Conservation (phyloP, 2,888 invertebrate genomes). For the Drosophila colorata region DNA sequence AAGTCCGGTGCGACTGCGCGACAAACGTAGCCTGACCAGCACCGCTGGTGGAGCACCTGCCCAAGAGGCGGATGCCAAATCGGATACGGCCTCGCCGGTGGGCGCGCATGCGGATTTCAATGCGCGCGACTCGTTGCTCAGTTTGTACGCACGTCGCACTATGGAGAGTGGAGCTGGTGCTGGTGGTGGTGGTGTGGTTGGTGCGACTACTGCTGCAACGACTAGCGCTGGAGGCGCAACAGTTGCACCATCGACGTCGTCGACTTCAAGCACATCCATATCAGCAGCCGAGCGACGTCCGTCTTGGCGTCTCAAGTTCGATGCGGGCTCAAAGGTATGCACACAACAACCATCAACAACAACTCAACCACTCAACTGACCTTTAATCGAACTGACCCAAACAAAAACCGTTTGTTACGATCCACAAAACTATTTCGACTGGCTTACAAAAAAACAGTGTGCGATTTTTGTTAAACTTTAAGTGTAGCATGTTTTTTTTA, state of each 20-base stretch:
- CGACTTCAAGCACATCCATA: slow-evolving; percentile 43
- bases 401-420: slow-evolving; percentile 5
- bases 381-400: slow-evolving; percentile 36
- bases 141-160: slow-evolving; percentile 71
- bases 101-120: slow-evolving; percentile 63
- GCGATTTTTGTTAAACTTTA: slow-evolving; percentile 36
- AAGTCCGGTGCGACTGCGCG: slow-evolving; percentile 82
- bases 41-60: slow-evolving; percentile 18
- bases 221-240: slow-evolving; percentile 34
- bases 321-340: slow-evolving; percentile 95
- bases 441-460: slow-evolving; percentile 35
- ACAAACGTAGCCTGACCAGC: slow-evolving; percentile 82
- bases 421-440: slow-evolving; percentile 37
- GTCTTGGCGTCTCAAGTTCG: slow-evolving; percentile 96
- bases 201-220: slow-evolving; percentile 33
- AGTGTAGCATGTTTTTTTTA: slow-evolving; percentile 53
- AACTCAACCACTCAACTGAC: slow-evolving; percentile 43
- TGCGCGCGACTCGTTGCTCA: slow-evolving; percentile 72
- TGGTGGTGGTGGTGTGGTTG: slow-evolving; percentile 41
- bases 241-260: slow-evolving; percentile 45
- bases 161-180: slow-evolving; percentile 36
- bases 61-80: slow-evolving; percentile 63
- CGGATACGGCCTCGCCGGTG: slow-evolving; percentile 64
- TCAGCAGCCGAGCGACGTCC: slow-evolving; percentile 90
- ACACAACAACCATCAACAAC: slow-evolving; percentile 47